phyloP scores from a whole-genome alignment of 2,888 invertebrate genomes.

The Ditylenchus weischeri region DNA sequence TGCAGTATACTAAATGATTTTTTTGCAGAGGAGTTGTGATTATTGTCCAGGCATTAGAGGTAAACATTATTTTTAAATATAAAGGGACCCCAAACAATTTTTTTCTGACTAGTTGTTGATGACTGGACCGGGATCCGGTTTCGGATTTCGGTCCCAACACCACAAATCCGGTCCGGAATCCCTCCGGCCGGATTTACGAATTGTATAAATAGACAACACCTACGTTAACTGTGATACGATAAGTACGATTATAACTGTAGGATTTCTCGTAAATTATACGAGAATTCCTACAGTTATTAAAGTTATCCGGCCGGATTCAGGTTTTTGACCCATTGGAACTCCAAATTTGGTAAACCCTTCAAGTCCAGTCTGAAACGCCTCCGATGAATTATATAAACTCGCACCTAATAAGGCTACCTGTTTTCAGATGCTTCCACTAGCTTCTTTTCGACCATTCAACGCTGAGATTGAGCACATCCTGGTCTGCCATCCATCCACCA shows the following conservation, averaged over 20 bases:
- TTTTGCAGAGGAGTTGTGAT: conserved; percentile 10
- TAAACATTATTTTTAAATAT: neutral
- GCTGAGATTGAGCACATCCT: conserved; percentile 30
- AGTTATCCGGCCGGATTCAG: neutral
- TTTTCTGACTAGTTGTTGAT: no score
- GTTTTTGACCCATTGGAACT: no score
- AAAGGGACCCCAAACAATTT: neutral
- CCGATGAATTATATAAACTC: no score
- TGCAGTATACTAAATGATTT: no score
- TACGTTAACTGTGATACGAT: neutral
- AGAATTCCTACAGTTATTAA: neutral
- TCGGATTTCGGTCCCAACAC: no score
- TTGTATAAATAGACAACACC: no score
- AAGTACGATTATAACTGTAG: neutral
- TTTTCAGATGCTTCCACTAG: conserved; percentile 28
- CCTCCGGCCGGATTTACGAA: no score
- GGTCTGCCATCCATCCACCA: conserved; percentile 1
- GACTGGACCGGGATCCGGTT: no score
- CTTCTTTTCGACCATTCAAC: conserved; percentile 31
- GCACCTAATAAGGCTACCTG: neutral
- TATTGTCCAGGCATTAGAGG: conserved; percentile 16
- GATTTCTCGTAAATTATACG: no score
- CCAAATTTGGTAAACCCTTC: no score
- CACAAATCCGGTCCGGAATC: no score
- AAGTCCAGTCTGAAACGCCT: no score